Base-by-base conservation (phyloP, 2,113 vertebrate species). In the Podilymbus podiceps region DNA sequence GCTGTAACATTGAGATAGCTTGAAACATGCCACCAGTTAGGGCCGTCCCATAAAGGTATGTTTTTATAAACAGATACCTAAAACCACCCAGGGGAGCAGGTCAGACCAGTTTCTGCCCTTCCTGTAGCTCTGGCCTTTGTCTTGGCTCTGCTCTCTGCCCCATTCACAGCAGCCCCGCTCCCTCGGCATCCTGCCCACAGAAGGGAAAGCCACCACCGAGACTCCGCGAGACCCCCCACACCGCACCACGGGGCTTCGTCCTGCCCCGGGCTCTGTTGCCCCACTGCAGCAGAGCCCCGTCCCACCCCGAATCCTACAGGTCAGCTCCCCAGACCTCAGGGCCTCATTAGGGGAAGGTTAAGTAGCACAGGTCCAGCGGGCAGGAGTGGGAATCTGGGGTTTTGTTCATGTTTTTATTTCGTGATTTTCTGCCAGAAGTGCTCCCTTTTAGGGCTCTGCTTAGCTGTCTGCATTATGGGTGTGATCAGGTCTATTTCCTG, bases 211-310 rank as follows among this genome's bases (percentile, higher is more conserved):
- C 21, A 10, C 20, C 4, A 2, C 73, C 0, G 0, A 64, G 81
- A 33, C 20, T 35, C 60, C 4, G 1, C 2, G 3, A 67, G 50
- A 52, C 28, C n/a, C 9, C 44, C 23, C 44, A 9, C n/a, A 5
- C 38, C 1, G 0, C 3, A 4, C 11, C 60, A 11, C 2, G 2
- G 74, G 25, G 22, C 50, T 50, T 15, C 17, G 4, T 63, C 28
- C 64, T 42, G 22, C n/a, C 58, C 14, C 0, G 0, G 31, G 33
- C 35, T 69, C 52, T 5, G 23, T 21, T 42, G 38, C 35, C 42
- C 23, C 42, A 31, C 4, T 1, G 3, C 2, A 2, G 31, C 47
- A 82, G 64, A 46, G 64, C 56, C 27, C 38, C 4, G 3, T 23
- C 47, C 55, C 52, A 42, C 50, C 55, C 46, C 59, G 7, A 3